Percentiles rank a stretch among this genome's conserved stretches.
Conservation (phyloP, 2,113 vertebrate species). For the Dermatemys mawii region DNA sequence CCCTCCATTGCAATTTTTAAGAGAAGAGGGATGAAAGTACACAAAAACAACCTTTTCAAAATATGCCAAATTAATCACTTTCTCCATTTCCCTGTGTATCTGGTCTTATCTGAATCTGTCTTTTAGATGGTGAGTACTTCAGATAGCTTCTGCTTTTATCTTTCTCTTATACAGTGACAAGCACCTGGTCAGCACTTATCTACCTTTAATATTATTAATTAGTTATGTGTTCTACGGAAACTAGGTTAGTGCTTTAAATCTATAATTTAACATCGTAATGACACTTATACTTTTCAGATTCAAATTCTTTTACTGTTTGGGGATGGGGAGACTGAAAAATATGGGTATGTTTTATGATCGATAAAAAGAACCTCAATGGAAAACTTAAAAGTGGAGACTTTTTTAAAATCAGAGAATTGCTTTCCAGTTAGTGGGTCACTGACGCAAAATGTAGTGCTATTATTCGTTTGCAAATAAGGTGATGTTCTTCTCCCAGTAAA, state of each 20-base stretch:
- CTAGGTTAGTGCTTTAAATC: background rate
- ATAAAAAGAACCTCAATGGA: background rate
- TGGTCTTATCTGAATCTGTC: background rate
- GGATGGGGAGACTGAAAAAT: background rate
- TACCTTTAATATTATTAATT: background rate
- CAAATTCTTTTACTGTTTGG: background rate
- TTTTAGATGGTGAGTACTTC: background rate
- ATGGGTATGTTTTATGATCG: background rate
- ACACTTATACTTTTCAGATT: background rate
- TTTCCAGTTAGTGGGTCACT: background rate
- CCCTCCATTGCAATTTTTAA: background rate
- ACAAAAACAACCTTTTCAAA: background rate
- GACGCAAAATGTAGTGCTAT: background rate
- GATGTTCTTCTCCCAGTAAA: background rate
- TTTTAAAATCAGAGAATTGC: constrained; percentile 7
- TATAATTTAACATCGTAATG: background rate
- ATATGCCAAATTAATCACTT: background rate
- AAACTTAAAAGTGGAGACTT: background rate
- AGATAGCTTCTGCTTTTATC: background rate
- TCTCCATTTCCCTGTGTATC: background rate
- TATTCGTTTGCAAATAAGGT: background rate
- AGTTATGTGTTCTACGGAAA: background rate
- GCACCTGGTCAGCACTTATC: background rate
- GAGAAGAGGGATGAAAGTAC: background rate
- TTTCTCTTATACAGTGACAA: background rate